Evolutionary conservation across 1,140 invertebrate genomes (phyloP).

Genomic region (Diorhabda elongata): DNA sequence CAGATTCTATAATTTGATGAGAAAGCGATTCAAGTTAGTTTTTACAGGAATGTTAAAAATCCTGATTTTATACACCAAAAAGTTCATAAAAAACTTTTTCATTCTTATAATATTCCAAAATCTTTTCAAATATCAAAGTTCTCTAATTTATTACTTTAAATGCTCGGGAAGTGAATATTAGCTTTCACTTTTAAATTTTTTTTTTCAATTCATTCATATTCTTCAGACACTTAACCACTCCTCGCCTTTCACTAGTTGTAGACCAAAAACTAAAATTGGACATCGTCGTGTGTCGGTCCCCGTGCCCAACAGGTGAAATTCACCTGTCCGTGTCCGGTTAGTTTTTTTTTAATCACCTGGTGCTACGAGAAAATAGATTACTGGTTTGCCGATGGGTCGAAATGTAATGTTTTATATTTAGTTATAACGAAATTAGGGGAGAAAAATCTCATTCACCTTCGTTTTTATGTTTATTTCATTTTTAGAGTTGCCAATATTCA

Average conservation of each 20-base stretch:
- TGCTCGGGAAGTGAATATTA: too few relatives aligned
- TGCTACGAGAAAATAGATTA: constrained; percentile 17
- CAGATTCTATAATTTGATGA: too few relatives aligned
- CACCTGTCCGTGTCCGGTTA: constrained; percentile 11
- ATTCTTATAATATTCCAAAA: too few relatives aligned
- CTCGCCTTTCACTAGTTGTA: not conserved
- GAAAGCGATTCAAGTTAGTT: too few relatives aligned
- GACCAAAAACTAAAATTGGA: not conserved
- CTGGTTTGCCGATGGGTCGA: constrained; percentile 8
- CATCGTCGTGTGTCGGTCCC: constrained; percentile 7
- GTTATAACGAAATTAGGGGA: constrained; percentile 15
- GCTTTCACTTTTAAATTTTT: too few relatives aligned
- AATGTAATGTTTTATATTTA: not conserved
- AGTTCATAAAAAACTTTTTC: too few relatives aligned
- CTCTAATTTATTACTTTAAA: too few relatives aligned
- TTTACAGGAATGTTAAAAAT: too few relatives aligned
- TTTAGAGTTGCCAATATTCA: not conserved
- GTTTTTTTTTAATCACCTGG: constrained; percentile 15
- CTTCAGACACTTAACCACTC: not conserved
- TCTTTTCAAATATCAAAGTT: too few relatives aligned
- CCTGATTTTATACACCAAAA: too few relatives aligned
- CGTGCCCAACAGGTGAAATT: constrained; percentile 19
- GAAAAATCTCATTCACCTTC: constrained; percentile 10
- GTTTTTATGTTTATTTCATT: constrained; percentile 12
- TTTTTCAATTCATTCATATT: not conserved